A percentile compares a stretch with the other conserved stretches of the same genome.
phyloP scores from a whole-genome alignment of 2,888 invertebrate species.

The Drosophila bunnanda region DNA sequence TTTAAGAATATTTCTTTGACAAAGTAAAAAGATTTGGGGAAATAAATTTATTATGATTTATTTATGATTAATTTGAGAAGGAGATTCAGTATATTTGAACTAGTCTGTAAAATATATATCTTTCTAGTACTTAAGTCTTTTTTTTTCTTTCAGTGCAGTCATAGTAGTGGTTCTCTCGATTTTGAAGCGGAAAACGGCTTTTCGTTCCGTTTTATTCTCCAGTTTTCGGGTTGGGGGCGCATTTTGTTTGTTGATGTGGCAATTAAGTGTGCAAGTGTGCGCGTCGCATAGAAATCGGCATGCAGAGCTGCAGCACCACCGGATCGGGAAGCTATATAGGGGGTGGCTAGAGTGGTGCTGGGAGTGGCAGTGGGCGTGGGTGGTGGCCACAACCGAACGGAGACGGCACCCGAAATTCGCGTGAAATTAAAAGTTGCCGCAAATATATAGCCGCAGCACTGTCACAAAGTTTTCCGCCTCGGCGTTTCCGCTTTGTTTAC shows the following conservation, averaged over 20 bases:
- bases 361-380: constrained; percentile 7
- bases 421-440: constrained; percentile 62
- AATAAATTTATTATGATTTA: neutral
- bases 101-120: neutral
- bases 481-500: constrained; percentile 45
- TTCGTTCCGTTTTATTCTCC: constrained; percentile 40
- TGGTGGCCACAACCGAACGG: constrained; percentile 13
- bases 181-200: constrained; percentile 38
- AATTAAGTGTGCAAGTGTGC: constrained; percentile 50
- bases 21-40: neutral
- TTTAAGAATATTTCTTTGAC: neutral
- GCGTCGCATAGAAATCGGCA: constrained; percentile 38
- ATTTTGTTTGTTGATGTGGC: constrained; percentile 50
- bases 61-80: neutral
- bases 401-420: constrained; percentile 48
- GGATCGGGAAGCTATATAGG: constrained; percentile 30
- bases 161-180: constrained; percentile 9
- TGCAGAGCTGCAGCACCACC: constrained; percentile 31
- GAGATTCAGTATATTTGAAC: neutral
- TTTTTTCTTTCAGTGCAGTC: constrained; percentile 1
- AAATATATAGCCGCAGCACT: constrained; percentile 46
- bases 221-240: constrained; percentile 14
- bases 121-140: neutral
- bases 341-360: neutral
- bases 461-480: constrained; percentile 61